Evolutionary conservation across 2,888 invertebrate genomes (phyloP).

Genomic region (Heteromurus nitidus): DNA sequence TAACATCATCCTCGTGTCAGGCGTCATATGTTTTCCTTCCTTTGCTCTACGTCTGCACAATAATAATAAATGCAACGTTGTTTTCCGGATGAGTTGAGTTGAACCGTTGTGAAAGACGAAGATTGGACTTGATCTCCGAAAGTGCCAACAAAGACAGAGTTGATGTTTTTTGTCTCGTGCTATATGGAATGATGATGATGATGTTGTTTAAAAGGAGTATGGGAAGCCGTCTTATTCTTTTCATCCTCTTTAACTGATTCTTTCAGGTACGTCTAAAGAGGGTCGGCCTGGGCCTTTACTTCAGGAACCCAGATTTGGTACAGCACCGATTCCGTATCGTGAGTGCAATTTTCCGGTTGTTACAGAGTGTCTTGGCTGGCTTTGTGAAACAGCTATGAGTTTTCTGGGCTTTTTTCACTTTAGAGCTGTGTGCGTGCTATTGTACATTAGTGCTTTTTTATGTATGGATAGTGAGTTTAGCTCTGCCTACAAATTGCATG

Average conservation of each 20-base stretch:
- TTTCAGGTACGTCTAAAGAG: conserved; percentile 72
- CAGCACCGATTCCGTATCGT: conserved; percentile 87
- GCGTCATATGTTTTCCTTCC: conserved; percentile 37
- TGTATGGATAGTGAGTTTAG: neutral
- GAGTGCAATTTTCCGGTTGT: conserved; percentile 66
- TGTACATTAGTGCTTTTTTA: conserved; percentile 35
- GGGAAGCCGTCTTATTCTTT: conserved; percentile 20
- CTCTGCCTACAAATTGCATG: neutral
- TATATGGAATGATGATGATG: conserved; percentile 21
- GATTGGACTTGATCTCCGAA: conserved; percentile 55
- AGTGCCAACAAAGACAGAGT: conserved; percentile 48
- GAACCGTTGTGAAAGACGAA: conserved; percentile 56
- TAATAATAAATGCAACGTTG: conserved; percentile 62
- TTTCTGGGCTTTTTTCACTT: conserved; percentile 1
- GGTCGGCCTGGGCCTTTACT: conserved; percentile 87
- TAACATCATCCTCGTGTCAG: conserved; percentile 36
- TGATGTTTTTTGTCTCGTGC: conserved; percentile 18
- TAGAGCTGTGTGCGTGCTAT: conserved; percentile 59
- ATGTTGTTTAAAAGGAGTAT: conserved; percentile 4
- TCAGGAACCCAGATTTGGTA: conserved; percentile 92
- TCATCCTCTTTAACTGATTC: conserved; percentile 35
- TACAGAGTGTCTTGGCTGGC: conserved; percentile 26
- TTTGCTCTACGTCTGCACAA: conserved; percentile 14
- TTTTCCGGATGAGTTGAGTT: conserved; percentile 65
- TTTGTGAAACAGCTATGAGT: conserved; percentile 28